Evolutionary conservation across 2,797 vertebrate genomes (phyloP).

Genomic region (Tauraco hartlaubi): DNA sequence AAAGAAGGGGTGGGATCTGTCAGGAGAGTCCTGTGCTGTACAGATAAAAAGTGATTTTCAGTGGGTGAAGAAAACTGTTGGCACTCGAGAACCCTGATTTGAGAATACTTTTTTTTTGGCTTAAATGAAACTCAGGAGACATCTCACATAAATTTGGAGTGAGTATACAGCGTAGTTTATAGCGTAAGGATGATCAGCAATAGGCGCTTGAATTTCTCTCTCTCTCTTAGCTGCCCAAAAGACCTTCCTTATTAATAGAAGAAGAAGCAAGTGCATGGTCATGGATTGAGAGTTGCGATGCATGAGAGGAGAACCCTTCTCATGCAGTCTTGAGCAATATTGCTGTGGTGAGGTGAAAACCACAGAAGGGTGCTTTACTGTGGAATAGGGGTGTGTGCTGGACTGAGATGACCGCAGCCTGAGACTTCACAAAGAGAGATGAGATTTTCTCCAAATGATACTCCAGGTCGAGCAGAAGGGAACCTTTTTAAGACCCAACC

Average conservation of each 20-base stretch:
- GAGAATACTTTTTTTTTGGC: neutral
- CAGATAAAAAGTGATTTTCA: neutral
- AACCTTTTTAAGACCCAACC: neutral
- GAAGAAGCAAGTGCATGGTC: neutral
- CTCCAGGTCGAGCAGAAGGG: neutral
- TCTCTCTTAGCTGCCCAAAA: neutral
- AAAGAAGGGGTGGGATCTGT: neutral
- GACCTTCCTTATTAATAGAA: neutral
- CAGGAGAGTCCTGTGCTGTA: neutral
- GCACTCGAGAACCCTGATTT: neutral
- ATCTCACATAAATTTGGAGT: neutral
- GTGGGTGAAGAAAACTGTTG: neutral
- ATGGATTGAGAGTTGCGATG: neutral
- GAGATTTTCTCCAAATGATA: neutral
- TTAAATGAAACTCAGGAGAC: neutral
- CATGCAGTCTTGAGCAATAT: neutral
- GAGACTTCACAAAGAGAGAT: neutral
- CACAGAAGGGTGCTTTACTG: neutral
- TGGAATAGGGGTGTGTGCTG: no score
- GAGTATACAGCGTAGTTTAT: neutral
- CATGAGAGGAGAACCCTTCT: neutral
- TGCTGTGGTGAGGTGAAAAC: neutral
- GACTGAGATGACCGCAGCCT: neutral
- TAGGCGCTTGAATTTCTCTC: neutral
- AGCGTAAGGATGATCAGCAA: neutral